Base-by-base conservation (phyloP, 2,113 vertebrate genomes). In the Erythrocercus mccallii region DNA sequence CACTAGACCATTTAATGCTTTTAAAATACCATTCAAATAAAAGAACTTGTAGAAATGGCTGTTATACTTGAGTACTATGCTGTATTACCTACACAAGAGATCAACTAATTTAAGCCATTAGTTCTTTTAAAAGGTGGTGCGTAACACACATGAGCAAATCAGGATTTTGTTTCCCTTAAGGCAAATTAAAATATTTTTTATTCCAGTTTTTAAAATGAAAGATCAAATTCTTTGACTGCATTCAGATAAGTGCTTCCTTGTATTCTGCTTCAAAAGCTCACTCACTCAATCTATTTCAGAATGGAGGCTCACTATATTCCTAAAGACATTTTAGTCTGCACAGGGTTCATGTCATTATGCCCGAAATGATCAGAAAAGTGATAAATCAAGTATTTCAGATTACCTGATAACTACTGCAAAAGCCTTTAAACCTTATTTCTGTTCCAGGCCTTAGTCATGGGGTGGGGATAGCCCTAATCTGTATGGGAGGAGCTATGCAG, bases 371-470 rank as follows among this genome's bases (percentile, higher is more conserved):
- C 40, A 76, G 58, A 58, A 79, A 70, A 21, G 37, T 6, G 6
- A 42, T 35, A 77, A 54, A 72, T n/a, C 42, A 70, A 48, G 15
- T 37, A 53, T 73, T 83, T 88, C 37, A 45, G 37, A 47, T 60
- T 58, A 73, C 11, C 57, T 48, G 60, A 33, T 40, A 56, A 83
- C 31, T 83, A 33, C 48, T 42, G 31, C 6, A 44, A 54, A 47
- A 69, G 40, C 54, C 24, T 91, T 81, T 14, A 81, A 71, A 68
- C 56, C 35, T 70, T 37, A 28, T 47, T 88, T 68, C 22, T 86
- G 30, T 81, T 91, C 19, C 57, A 81, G 69, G 37, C 81, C 69
- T 94, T 71, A 95, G 92, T 93, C 91, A 90, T 51, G 51, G 88
- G 76, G 88, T 74, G 76, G 68, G 66, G 92, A 38, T 62, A 42